Percentiles rank a stretch among this genome's conserved stretches.
Conservation (phyloP, 2,797 vertebrate species). For the Gobionotothen gibberifrons region DNA sequence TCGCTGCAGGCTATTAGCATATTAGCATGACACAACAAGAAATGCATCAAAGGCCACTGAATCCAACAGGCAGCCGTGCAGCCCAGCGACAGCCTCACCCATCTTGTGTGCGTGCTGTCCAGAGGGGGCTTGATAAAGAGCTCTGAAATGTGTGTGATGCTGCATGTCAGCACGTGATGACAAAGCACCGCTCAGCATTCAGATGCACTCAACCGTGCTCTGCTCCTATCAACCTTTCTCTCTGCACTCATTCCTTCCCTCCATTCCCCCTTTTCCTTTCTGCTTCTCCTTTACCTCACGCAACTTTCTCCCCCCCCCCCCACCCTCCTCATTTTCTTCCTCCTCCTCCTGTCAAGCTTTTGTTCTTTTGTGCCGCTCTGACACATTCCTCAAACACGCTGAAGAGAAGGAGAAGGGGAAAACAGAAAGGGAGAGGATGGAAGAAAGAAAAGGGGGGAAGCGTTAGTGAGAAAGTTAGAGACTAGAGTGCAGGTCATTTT, state of each 20-base stretch:
- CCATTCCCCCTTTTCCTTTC: slow-evolving; percentile 51
- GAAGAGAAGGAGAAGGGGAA: slow-evolving; percentile 58
- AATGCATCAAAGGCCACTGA: slow-evolving; percentile 62
- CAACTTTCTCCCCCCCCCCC: slow-evolving; percentile 42
- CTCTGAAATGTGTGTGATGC: slow-evolving; percentile 74
- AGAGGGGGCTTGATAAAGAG: slow-evolving; percentile 67
- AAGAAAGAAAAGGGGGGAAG: slow-evolving; percentile 41
- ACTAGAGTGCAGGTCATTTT: slow-evolving; percentile 66
- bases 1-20: slow-evolving; percentile 50
- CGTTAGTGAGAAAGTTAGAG: slow-evolving; percentile 58
- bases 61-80: slow-evolving; percentile 49
- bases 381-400: slow-evolving; percentile 79
- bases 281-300: slow-evolving; percentile 67
- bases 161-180: slow-evolving; percentile 76
- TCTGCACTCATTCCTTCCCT: slow-evolving; percentile 66
- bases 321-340: slow-evolving; percentile 32
- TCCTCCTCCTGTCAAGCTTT: slow-evolving; percentile 69
- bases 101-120: slow-evolving; percentile 51
- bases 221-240: slow-evolving; percentile 67
- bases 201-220: slow-evolving; percentile 66
- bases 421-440: slow-evolving; percentile 55
- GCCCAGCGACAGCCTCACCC: slow-evolving; percentile 48
- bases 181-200: slow-evolving; percentile 76
- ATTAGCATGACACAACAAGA: slow-evolving; percentile 66
- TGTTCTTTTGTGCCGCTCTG: slow-evolving; percentile 81